Base-by-base conservation (phyloP, 2,888 invertebrate genomes). In the Nemotelus nigrinus region DNA sequence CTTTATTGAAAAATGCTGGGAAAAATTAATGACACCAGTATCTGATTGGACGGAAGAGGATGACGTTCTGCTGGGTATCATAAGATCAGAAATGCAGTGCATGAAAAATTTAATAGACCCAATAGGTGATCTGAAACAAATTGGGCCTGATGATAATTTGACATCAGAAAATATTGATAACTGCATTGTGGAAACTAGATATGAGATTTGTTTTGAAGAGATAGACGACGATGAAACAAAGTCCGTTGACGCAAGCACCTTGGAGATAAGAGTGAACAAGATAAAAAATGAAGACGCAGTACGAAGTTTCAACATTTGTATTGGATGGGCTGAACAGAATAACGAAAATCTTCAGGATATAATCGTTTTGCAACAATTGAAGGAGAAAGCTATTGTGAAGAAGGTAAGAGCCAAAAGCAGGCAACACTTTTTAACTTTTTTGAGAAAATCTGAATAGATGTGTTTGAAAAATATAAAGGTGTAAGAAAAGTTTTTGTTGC, bases 401-500 rank as follows among this genome's bases (percentile, higher is more conserved):
- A 44, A 64, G 10, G 45, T 4, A 3, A 64, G 45, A 3, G 2
- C 10, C 64, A 43, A 44, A 43, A 64, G 45, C 64, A 64, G 44
- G 43, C 45, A 44, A 44, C 45, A 44, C 44, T 64, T 64, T 44
- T 64, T 44, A 43, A 64, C 10, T 44, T 64, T 64, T 64, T 64
- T 64, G 10, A 64, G 10, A 64, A 64, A 64, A 63, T 39, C 41
- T 39, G 39, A 63, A 63, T 39, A 63, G 3, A 63, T 39, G 63
- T 63, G 41, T 63, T 63, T 63, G 63, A 63, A 63, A 63, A 63
- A 63, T 63, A 63, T 63, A 63, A 63, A 63, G 63, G 63, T 63
- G 63, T 63, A 63, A 43, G 41, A 63, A 25, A 63, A 63, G 63
- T 63, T 63, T 63, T 63, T 63, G 4, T 63, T 63, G 25, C 63